These are phyloP conservation scores for Nycticebus coucang DNA, from an alignment of 2,113 vertebrate species.

Conservation along the genomic window DNA sequence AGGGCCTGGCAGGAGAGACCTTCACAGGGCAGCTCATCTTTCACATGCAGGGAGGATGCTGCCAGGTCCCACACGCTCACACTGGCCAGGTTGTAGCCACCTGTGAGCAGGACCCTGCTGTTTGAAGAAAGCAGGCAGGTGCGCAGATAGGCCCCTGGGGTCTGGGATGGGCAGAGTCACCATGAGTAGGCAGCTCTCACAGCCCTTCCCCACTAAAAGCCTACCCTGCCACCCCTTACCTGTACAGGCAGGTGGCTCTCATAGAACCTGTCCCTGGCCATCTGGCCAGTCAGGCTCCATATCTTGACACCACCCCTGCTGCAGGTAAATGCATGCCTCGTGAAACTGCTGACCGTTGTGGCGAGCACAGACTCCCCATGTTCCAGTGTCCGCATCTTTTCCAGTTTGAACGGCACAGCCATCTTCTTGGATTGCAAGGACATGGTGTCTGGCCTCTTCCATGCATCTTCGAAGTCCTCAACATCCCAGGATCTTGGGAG, in stretches of 20 bases:
- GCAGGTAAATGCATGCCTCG: constrained; percentile 46
- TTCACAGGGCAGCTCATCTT: background rate
- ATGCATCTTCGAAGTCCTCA: background rate
- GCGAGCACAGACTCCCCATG: background rate
- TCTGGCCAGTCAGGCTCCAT: constrained; percentile 49
- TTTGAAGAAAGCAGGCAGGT: constrained; percentile 48
- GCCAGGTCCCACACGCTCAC: constrained; percentile 69
- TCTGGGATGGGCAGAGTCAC: background rate
- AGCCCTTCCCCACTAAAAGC: background rate
- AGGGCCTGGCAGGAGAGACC: constrained; percentile 62
- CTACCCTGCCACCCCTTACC: background rate
- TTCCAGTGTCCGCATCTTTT: background rate
- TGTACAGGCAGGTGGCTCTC: background rate
- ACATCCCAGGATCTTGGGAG: constrained; percentile 58
- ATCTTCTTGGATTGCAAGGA: background rate
- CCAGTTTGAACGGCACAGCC: fast-evolving
- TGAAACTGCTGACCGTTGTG: background rate
- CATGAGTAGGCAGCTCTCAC: fast-evolving
- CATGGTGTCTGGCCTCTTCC: background rate
- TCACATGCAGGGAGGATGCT: background rate
- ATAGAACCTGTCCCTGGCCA: background rate
- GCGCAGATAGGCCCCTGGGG: background rate
- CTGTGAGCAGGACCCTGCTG: background rate
- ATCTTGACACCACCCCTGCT: constrained; percentile 41
- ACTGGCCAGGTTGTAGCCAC: background rate